These are phyloP conservation scores for Drosophila leontia DNA, from an alignment of 1,140 invertebrate genomes.

Conservation along the genomic window DNA sequence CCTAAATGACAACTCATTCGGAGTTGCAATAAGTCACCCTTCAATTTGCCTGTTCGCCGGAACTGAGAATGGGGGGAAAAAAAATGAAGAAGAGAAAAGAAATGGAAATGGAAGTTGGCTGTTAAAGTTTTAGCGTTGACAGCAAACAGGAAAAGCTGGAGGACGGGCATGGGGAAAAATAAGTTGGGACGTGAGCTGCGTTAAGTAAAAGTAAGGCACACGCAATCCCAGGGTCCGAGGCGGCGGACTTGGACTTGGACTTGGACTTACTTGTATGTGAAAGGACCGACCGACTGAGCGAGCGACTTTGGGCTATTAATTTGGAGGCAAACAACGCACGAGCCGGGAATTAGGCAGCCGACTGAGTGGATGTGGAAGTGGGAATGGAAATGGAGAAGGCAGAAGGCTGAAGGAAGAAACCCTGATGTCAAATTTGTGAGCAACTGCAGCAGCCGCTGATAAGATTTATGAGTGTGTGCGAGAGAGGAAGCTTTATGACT, in stretches of 20 bases:
- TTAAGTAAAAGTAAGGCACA: conserved; percentile 77
- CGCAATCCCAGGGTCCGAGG: conserved; percentile 50
- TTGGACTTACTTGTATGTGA: conserved; percentile 8
- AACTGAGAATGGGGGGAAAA: conserved; percentile 3
- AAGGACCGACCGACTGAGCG: conserved; percentile 8
- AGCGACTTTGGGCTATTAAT: conserved; percentile 53
- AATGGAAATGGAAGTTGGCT: conserved; percentile 48
- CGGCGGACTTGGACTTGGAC: conserved; percentile 1
- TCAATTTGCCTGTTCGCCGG: conserved; percentile 52
- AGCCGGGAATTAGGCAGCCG: conserved; percentile 51
- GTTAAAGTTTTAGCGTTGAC: conserved; percentile 67
- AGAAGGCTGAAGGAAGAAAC: background rate
- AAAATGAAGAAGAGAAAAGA: conserved; percentile 19
- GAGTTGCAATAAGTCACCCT: conserved; percentile 76
- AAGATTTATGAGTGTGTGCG: conserved; percentile 67
- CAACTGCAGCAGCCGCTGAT: conserved; percentile 70
- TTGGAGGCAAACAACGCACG: conserved; percentile 60
- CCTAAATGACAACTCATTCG: conserved; percentile 71
- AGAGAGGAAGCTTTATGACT: conserved; percentile 37
- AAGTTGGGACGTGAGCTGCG: conserved; percentile 70
- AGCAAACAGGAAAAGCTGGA: conserved; percentile 43
- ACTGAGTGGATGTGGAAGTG: conserved; percentile 44
- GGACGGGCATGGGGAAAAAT: conserved; percentile 14
- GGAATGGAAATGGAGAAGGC: conserved; percentile 4
- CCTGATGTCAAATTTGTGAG: conserved; percentile 70